Evolutionary conservation across 2,113 vertebrate species (phyloP).

Genomic region (Pituophis catenifer): DNA sequence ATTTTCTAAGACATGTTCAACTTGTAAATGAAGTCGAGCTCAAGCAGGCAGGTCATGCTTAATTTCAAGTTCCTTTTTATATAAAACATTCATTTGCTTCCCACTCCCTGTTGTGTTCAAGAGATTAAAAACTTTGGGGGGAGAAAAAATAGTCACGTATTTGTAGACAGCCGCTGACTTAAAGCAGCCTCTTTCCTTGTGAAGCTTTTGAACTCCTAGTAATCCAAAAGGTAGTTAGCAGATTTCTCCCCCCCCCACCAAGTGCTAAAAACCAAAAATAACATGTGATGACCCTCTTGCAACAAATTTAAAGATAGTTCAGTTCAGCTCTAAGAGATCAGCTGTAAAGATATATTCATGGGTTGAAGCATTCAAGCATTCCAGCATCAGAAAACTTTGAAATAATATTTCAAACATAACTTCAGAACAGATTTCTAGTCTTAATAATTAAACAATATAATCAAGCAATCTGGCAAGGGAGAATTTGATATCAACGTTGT

Average conservation of each 20-base stretch:
- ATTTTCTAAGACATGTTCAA: slow-evolving; percentile 39
- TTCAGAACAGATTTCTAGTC: background rate
- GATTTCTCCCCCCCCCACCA: slow-evolving; percentile 5
- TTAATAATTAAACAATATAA: background rate
- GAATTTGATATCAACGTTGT: background rate
- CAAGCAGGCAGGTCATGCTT: slow-evolving; percentile 43
- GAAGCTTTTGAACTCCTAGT: slow-evolving; percentile 57
- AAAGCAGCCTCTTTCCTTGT: slow-evolving; percentile 59
- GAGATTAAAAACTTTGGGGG: slow-evolving; percentile 54
- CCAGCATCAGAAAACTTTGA: background rate
- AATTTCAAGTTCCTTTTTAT: slow-evolving; percentile 44
- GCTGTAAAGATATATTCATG: background rate
- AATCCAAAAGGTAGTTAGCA: slow-evolving; percentile 40
- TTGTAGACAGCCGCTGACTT: slow-evolving; percentile 66
- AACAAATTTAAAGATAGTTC: background rate
- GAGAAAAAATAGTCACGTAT: slow-evolving; percentile 63
- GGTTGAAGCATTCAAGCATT: background rate
- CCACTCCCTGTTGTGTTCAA: slow-evolving; percentile 57
- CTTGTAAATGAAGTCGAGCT: slow-evolving; percentile 15
- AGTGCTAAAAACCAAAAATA: slow-evolving; percentile 41
- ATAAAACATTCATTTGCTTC: slow-evolving; percentile 61
- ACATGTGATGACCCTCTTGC: background rate
- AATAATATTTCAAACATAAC: background rate
- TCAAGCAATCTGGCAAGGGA: background rate
- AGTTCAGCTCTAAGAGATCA: background rate